Conservation (phyloP, 64 coral and sea anemone genomes). For the Acropora yongei region DNA sequence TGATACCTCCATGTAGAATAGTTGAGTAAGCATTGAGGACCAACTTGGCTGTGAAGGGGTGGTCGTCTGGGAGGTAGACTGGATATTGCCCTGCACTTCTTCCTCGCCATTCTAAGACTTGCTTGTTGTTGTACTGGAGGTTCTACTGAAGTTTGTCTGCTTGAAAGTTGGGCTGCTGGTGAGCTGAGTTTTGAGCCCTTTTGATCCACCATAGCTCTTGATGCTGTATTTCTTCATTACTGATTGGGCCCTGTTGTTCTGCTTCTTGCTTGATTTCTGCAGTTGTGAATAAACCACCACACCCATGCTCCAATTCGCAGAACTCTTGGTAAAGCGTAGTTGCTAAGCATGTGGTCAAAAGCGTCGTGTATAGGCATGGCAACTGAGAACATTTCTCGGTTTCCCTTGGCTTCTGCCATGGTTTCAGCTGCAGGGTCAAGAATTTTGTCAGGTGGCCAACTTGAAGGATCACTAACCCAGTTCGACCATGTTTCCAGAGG, state of each 20-base stretch:
- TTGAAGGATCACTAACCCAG: conserved; percentile 11
- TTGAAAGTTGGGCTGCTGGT: background rate
- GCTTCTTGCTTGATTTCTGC: background rate
- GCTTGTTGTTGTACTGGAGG: background rate
- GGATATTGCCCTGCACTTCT: conserved; percentile 1
- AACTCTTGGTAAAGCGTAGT: conserved; percentile 17
- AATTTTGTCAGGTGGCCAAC: conserved; percentile 25
- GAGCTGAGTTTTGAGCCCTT: conserved; percentile 35
- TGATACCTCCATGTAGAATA: conserved; percentile 37
- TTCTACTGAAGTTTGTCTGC: background rate
- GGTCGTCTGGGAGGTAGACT: conserved; percentile 13
- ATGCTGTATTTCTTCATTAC: conserved; percentile 1
- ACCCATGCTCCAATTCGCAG: conserved; percentile 11
- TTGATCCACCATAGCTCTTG: conserved; percentile 52
- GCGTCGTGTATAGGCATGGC: background rate
- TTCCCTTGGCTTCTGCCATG: conserved; percentile 33
- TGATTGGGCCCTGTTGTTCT: conserved; percentile 15
- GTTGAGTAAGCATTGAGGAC: background rate
- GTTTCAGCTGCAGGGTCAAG: conserved; percentile 19
- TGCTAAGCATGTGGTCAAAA: background rate
- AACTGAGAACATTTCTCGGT: conserved; percentile 16
- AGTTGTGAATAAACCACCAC: conserved; percentile 26
- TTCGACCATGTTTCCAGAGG: conserved; percentile 14
- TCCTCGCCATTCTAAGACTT: conserved; percentile 38
- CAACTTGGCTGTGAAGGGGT: conserved; percentile 1